These are phyloP conservation scores for Laupala kohalensis DNA, from an alignment of 1,140 invertebrate genomes.

Conservation along the genomic window DNA sequence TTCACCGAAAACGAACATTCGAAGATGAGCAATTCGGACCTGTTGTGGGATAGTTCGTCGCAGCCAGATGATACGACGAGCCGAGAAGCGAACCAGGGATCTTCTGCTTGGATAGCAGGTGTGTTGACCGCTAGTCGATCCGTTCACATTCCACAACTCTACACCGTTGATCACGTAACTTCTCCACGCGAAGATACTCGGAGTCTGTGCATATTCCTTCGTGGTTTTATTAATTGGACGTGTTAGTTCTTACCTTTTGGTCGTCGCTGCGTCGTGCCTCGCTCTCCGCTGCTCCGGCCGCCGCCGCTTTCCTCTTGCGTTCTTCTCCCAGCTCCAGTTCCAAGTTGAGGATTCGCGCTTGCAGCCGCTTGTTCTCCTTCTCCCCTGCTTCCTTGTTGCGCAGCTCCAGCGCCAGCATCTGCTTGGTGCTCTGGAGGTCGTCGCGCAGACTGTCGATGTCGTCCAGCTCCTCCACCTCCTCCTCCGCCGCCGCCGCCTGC, in stretches of 20 bases:
- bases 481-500: slow-evolving; percentile 33
- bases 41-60: too few relatives aligned
- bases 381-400: slow-evolving; percentile 74
- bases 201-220: too few relatives aligned
- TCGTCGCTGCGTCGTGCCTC: background rate
- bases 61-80: too few relatives aligned
- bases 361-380: slow-evolving; percentile 69
- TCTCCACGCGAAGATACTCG: background rate
- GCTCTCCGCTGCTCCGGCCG: background rate
- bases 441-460: slow-evolving; percentile 83
- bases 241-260: slow-evolving; percentile 1
- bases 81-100: too few relatives aligned
- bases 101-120: too few relatives aligned
- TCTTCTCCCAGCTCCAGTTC: slow-evolving; percentile 61
- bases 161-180: background rate
- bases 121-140: too few relatives aligned
- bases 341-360: slow-evolving; percentile 59
- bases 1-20: too few relatives aligned
- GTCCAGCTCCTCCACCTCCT: slow-evolving; percentile 67
- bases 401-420: slow-evolving; percentile 73
- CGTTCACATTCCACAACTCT: too few relatives aligned
- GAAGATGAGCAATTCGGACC: too few relatives aligned
- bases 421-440: slow-evolving; percentile 80
- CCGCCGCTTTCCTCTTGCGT: slow-evolving; percentile 25
- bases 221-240: background rate